These are phyloP conservation scores for Odontamblyopus rebecca DNA, from an alignment of 2,797 vertebrate genomes.

Conservation along the genomic window DNA sequence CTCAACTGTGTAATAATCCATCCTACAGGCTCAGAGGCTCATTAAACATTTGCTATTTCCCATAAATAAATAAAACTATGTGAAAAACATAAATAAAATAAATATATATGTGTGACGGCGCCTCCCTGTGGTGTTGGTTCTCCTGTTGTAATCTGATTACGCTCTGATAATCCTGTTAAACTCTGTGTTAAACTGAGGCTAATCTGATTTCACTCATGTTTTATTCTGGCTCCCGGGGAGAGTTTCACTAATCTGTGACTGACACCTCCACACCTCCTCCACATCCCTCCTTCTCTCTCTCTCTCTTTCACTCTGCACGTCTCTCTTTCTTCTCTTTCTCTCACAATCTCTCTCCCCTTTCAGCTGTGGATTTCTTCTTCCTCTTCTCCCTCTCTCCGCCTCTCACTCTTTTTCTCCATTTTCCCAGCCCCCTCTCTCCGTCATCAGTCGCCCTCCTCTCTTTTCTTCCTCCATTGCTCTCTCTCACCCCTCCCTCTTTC, in stretches of 20 bases:
- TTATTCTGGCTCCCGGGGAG: background rate
- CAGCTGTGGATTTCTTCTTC: background rate
- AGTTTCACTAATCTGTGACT: background rate
- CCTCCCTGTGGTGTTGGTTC: background rate
- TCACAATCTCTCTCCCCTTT: background rate
- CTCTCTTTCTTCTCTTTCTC: background rate
- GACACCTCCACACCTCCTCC: background rate
- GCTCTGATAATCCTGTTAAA: background rate
- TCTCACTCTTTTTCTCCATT: too few relatives aligned
- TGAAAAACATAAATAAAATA: too few relatives aligned
- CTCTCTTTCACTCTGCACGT: background rate
- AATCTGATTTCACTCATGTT: background rate
- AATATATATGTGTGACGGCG: too few relatives aligned
- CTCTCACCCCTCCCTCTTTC: background rate
- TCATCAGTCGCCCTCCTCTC: background rate
- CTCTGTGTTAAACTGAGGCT: background rate
- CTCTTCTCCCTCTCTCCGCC: background rate
- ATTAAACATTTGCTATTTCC: too few relatives aligned
- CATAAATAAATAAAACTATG: too few relatives aligned
- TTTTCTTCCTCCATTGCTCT: background rate
- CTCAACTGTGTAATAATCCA: too few relatives aligned
- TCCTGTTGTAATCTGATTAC: background rate
- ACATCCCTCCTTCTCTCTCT: background rate
- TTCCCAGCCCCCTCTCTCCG: too few relatives aligned
- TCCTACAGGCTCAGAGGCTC: too few relatives aligned